Evolutionary conservation across 2,797 vertebrate genomes (phyloP).

Genomic region (Lutjanus campechanus): DNA sequence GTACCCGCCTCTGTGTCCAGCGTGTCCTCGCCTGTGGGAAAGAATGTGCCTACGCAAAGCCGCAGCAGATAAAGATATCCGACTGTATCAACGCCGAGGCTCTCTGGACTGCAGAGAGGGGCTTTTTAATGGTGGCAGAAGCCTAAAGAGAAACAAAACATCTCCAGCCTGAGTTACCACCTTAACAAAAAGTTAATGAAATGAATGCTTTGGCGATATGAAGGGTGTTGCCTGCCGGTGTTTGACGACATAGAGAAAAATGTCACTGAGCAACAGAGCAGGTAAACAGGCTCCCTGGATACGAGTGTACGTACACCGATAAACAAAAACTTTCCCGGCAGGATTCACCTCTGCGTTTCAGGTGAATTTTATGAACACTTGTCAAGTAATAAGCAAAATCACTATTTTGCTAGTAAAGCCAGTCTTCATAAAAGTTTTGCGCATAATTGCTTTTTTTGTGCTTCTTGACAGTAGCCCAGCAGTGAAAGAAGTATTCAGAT

Average conservation of each 20-base stretch:
- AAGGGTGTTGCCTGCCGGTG: slow-evolving; percentile 73
- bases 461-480: background rate
- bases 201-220: slow-evolving; percentile 38
- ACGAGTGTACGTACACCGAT: slow-evolving; percentile 59
- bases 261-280: slow-evolving; percentile 81
- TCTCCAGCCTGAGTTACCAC: slow-evolving; percentile 45
- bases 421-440: no score
- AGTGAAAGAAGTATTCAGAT: background rate
- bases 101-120: background rate
- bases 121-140: background rate
- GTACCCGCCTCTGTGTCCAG: slow-evolving; percentile 4
- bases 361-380: background rate
- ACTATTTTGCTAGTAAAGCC: background rate
- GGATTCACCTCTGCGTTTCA: background rate
- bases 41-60: slow-evolving; percentile 49
- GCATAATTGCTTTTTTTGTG: background rate
- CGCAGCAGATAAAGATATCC: slow-evolving; percentile 16
- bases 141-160: background rate
- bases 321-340: slow-evolving; percentile 68
- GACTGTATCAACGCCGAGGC: background rate
- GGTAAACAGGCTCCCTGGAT: slow-evolving; percentile 83
- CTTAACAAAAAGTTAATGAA: slow-evolving; percentile 80
- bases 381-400: background rate
- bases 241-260: slow-evolving; percentile 78
- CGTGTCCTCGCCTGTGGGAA: slow-evolving; percentile 24